Base-by-base conservation (phyloP, 2,888 invertebrate genomes). In the Rhagium mordax region DNA sequence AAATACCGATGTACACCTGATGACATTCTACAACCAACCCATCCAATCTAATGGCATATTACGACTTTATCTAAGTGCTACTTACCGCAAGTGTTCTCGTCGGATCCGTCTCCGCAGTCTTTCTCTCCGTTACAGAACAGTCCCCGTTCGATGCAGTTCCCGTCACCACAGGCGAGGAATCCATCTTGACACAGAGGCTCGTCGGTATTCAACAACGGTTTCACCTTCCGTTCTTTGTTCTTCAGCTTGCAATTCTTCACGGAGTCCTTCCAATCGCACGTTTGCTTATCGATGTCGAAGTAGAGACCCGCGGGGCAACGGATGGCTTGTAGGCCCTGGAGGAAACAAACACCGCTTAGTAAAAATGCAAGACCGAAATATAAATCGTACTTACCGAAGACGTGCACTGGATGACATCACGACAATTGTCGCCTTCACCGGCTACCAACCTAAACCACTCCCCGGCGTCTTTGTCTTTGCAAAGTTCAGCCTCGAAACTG, bases 351-450 rank as follows among this genome's bases (percentile, higher is more conserved):
- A 47, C 10, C n/a, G 10, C 10, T 47, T 10, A 47, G 8, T 47
- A 8, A 5, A 3, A 47, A 41, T 29, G 13, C 6, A 6, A 2
- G 4, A 15, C 7, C 1, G 21, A 10, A 18, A 47, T 20, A 53
- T 20, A 27, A 59, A 6, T 55, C 16, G 10, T 41, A 92, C 92
- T 91, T 87, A 95, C 95, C 86, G 96, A 96, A 86, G 96, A 95
- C 81, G 97, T 97, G 89, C 97, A 97, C 89, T 97, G 97, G 87
- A 97, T 97, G 87, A 97, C 97, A 90, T 97, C 96, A 88, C 97
- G 94, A 88, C 97, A 97, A 88, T 95, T 95, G 89, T 96, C 96
- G 84, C 95, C 96, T 83, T 96, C 96, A 83, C 95, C 96, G 76
- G 95, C 93, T 75, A 95, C 94, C 86, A 97, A 90, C 85, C 97